Base-by-base conservation (phyloP, 2,797 vertebrate species). In the Bradypodion ventrale region DNA sequence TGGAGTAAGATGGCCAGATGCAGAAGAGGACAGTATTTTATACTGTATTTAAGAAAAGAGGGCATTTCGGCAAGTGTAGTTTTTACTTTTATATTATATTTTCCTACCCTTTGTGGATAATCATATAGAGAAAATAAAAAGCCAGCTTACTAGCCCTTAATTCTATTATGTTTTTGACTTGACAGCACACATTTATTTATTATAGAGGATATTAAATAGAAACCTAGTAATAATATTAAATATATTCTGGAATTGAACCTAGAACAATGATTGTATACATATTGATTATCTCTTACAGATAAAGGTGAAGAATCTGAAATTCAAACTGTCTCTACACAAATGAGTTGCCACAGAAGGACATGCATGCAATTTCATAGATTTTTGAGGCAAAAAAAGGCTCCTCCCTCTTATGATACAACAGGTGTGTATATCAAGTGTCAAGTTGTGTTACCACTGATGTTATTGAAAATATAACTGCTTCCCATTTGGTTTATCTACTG, bases 261-360 rank as follows among this genome's bases (percentile, higher is more conserved):
- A 52, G 25, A 19, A 42, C 16, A 78, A 13, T 32, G 44, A 5
- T 70, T 82, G 63, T 70, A 12, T 79, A 80, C 59, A 52, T 81
- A 81, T 23, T 75, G 23, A 49, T 9, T 85, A 5, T 85, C 40
- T 2, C 32, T 92, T 91, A 32, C 83, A 94, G 88, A 72, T 88
- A 87, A 83, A 80, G 8, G 79, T 69, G 74, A 83, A 65, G 70
- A 72, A 62, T 52, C 0, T 78, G 74, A 83, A 75, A 35, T 9
- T 83, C 83, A 80, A 68, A 32, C 32, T 75, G 13, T 65, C 44
- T 9, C 19, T 79, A 42, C 75, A 82, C 59, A 91, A 46, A 60
- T 44, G 59, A 42, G 59, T 77, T 77, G 59, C 8, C 49, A 2
- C 21, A 83, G 73, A 60, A 82, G 93, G 52, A 83, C 56, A 46